phyloP scores from a whole-genome alignment of 2,797 vertebrate species.

The Fistularia tabacaria region DNA sequence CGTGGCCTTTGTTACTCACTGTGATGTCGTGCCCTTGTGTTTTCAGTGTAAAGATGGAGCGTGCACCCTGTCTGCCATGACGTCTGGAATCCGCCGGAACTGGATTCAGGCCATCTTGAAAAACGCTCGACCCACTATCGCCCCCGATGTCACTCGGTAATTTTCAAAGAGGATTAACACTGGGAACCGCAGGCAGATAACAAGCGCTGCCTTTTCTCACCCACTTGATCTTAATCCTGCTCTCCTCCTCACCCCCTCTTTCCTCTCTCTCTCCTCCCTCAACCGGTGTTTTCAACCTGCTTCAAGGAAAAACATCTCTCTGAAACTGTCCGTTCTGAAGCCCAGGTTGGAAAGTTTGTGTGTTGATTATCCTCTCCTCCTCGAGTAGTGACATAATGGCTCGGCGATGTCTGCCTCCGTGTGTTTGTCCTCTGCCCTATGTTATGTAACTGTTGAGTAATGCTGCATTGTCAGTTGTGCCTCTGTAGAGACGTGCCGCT shows the following conservation, averaged over 20 bases:
- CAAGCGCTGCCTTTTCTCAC: slow-evolving; percentile 43
- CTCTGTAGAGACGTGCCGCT: slow-evolving; percentile 38
- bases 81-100: slow-evolving; percentile 94
- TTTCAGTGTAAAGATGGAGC: slow-evolving; percentile 88
- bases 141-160: slow-evolving; percentile 95
- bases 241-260: slow-evolving; percentile 70
- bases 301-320: slow-evolving; percentile 89
- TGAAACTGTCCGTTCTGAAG: slow-evolving; percentile 92
- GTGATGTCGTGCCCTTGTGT: slow-evolving; percentile 21
- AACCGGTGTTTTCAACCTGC: slow-evolving; percentile 60
- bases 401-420: slow-evolving; percentile 65
- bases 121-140: slow-evolving; percentile 86
- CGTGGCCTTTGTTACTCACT: not conserved
- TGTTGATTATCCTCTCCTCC: slow-evolving; percentile 55
- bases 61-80: slow-evolving; percentile 96
- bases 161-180: slow-evolving; percentile 45
- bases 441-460: slow-evolving; percentile 70
- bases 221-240: slow-evolving; percentile 44
- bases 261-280: slow-evolving; percentile 55
- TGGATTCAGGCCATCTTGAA: slow-evolving; percentile 99
- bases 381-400: slow-evolving; percentile 64
- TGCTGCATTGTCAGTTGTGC: slow-evolving; percentile 54
- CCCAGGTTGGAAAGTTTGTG: slow-evolving; percentile 86
- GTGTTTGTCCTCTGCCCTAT: slow-evolving; percentile 67
- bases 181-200: slow-evolving; percentile 31